A percentile compares a stretch with the other conserved stretches of the same genome.
Evolutionary conservation across 2,113 vertebrate species (phyloP).

Genomic region (Tor tambroides): DNA sequence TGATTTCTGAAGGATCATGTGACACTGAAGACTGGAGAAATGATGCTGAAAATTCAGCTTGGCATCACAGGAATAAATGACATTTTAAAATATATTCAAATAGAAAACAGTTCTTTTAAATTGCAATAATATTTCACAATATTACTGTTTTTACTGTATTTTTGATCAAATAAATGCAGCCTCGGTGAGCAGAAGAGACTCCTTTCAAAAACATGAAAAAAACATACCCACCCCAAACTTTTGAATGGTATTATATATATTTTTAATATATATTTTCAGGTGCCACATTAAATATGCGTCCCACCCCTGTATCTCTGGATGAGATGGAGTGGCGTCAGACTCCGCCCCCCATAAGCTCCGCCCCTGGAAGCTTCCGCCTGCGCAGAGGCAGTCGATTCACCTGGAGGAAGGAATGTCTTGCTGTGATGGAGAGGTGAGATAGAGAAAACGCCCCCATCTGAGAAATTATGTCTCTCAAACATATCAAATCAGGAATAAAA

Average conservation of each 20-base stretch:
- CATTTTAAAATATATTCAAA: too few species aligned
- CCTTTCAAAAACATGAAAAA: background rate
- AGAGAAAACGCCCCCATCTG: background rate
- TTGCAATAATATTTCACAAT: background rate
- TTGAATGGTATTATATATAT: background rate
- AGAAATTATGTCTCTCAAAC: background rate
- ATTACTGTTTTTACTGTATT: background rate
- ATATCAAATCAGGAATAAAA: too few species aligned
- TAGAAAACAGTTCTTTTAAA: too few species aligned
- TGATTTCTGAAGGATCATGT: slow-evolving; percentile 3
- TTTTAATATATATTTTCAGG: slow-evolving; percentile 71
- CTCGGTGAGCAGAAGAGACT: background rate
- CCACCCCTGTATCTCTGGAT: slow-evolving; percentile 90
- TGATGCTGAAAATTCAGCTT: background rate
- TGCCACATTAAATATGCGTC: slow-evolving; percentile 97
- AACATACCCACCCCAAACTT: background rate
- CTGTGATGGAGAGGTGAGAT: slow-evolving; percentile 96
- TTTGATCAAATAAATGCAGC: background rate
- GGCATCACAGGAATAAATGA: too few species aligned
- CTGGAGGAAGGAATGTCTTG: slow-evolving; percentile 98
- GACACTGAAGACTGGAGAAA: background rate
- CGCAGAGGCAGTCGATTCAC: slow-evolving; percentile 97
- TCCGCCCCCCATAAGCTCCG: slow-evolving; percentile 88
- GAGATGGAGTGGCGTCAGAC: slow-evolving; percentile 98
- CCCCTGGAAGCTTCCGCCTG: slow-evolving; percentile 91